Evolutionary conservation across 1,140 invertebrate genomes (phyloP).

Genomic region (Luehdorfia chinensis): DNA sequence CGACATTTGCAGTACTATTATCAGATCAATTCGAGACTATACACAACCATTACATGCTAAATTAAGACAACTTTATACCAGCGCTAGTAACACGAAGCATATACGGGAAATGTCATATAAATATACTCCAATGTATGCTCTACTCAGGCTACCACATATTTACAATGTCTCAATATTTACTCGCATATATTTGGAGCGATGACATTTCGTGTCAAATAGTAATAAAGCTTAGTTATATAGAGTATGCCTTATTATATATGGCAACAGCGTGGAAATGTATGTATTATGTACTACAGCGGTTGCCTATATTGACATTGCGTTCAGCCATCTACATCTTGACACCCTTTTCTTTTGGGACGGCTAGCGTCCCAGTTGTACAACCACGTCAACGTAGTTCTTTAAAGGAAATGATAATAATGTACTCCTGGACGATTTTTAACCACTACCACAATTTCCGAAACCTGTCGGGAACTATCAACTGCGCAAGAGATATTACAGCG

Average conservation of each 20-base stretch:
- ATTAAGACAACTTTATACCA: no score
- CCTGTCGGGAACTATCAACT: no score
- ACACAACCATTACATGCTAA: slow-evolving; percentile 5
- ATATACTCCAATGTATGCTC: no score
- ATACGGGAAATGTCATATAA: no score
- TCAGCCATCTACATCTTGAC: neutral
- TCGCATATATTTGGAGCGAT: slow-evolving; percentile 4
- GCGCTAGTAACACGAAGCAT: no score
- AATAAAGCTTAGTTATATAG: slow-evolving; percentile 28
- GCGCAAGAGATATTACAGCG: no score
- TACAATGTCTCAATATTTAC: slow-evolving; percentile 23
- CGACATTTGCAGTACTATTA: no score
- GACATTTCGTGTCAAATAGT: slow-evolving; percentile 25
- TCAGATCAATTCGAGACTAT: slow-evolving; percentile 18
- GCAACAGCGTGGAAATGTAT: slow-evolving; percentile 40
- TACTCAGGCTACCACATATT: slow-evolving; percentile 34
- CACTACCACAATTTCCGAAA: no score
- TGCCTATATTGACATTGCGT: slow-evolving; percentile 1
- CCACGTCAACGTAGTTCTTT: no score
- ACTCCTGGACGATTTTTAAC: no score
- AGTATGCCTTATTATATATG: slow-evolving; percentile 46
- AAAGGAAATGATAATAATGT: no score
- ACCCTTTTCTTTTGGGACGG: neutral
- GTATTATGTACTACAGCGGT: slow-evolving; percentile 34
- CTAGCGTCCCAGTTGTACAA: no score